Evolutionary conservation across 2,113 vertebrate genomes (phyloP).

Genomic region (Natator depressus): DNA sequence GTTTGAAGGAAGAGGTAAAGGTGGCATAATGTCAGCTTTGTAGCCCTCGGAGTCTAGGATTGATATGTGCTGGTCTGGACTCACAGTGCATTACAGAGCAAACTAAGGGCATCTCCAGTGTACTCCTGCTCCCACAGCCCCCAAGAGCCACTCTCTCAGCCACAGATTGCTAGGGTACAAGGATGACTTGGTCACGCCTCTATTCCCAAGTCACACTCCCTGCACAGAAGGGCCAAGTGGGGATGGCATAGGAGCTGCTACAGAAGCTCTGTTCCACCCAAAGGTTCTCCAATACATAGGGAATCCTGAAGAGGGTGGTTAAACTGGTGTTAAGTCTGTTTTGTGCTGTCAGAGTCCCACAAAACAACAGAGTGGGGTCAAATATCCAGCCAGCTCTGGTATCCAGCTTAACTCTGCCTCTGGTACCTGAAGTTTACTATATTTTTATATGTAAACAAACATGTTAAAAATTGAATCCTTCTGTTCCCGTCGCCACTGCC

Average conservation of each 20-base stretch:
- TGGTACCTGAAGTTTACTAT: neutral
- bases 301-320: neutral
- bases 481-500: neutral
- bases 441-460: neutral
- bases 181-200: neutral
- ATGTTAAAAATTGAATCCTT: conserved; percentile 14
- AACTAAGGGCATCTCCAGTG: neutral
- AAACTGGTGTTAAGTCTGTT: neutral
- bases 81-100: fast-evolving
- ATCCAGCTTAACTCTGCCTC: neutral
- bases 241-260: neutral
- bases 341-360: neutral
- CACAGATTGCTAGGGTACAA: neutral
- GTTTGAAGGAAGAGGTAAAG: neutral
- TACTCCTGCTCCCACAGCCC: neutral
- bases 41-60: neutral
- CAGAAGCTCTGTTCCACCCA: neutral
- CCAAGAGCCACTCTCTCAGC: neutral
- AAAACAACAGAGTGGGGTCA: neutral
- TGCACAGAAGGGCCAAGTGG: neutral
- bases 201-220: neutral
- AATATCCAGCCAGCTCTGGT: neutral
- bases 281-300: neutral
- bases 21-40: neutral
- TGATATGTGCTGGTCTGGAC: neutral